These are phyloP conservation scores for Diglossa cyanea DNA, from an alignment of 2,797 vertebrate genomes.

Conservation along the genomic window DNA sequence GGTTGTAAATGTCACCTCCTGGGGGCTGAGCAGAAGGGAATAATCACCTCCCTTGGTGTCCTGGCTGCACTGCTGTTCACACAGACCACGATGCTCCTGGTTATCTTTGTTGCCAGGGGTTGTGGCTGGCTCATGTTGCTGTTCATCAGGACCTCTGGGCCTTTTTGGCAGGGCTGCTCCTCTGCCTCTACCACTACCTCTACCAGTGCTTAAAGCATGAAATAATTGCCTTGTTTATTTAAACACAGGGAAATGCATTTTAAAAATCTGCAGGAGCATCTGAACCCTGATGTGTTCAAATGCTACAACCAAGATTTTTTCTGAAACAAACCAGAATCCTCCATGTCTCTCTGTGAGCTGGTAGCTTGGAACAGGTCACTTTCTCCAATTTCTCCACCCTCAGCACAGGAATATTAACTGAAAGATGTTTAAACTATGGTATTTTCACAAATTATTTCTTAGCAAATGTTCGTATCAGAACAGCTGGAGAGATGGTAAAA, in stretches of 20 bases:
- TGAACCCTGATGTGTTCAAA: background rate
- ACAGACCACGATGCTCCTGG: background rate
- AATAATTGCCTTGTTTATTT: background rate
- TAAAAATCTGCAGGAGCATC: background rate
- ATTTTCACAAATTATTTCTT: conserved; percentile 14
- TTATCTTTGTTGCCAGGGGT: background rate
- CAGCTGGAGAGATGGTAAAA: background rate
- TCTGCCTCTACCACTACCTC: background rate
- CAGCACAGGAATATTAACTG: background rate
- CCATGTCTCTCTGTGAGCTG: background rate
- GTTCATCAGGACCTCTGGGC: background rate
- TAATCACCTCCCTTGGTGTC: background rate
- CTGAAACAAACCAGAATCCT: background rate
- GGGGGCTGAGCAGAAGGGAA: background rate
- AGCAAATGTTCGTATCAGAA: background rate
- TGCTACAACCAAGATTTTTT: background rate
- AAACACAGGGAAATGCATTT: background rate
- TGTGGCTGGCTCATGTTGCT: background rate
- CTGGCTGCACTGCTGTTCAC: background rate
- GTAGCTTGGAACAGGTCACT: background rate
- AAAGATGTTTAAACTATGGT: background rate
- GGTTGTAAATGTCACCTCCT: background rate
- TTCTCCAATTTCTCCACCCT: background rate
- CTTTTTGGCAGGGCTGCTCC: background rate
- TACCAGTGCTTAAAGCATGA: background rate